Conservation (phyloP, 2,888 invertebrate species). For the Xestia rhomboidea region DNA sequence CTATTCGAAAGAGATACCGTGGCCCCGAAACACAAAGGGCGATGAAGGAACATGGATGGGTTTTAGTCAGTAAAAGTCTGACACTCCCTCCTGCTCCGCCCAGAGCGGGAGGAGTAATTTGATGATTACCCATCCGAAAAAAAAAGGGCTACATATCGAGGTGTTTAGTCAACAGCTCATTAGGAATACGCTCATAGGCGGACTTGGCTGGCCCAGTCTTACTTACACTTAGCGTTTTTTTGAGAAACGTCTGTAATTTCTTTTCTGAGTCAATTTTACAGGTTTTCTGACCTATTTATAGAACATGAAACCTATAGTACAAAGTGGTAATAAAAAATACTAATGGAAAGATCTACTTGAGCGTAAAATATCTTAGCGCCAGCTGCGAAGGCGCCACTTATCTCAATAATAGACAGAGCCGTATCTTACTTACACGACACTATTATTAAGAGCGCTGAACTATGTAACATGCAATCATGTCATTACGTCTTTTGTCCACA, state of each 20-base stretch:
- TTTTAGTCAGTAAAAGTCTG: too few species aligned
- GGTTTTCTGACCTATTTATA: background rate
- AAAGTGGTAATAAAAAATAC: background rate
- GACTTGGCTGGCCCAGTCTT: background rate
- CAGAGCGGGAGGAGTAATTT: too few species aligned
- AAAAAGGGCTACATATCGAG: background rate
- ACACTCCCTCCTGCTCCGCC: too few species aligned
- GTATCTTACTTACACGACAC: constrained; percentile 28
- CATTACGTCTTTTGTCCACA: constrained; percentile 43
- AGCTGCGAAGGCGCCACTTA: constrained; percentile 40
- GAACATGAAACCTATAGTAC: background rate
- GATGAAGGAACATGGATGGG: too few species aligned
- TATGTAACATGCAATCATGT: constrained; percentile 43
- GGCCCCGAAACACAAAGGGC: too few species aligned
- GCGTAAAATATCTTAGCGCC: constrained; percentile 25
- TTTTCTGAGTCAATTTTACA: background rate
- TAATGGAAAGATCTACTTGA: background rate
- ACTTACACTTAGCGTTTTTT: background rate
- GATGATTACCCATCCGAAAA: too few species aligned
- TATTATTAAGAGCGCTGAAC: constrained; percentile 39
- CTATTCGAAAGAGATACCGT: too few species aligned
- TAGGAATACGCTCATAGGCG: too few species aligned
- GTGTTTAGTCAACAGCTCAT: background rate
- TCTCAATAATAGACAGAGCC: constrained; percentile 50
- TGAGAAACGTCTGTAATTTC: background rate